phyloP scores from a whole-genome alignment of 2,797 vertebrate species.

The Gastrophryne carolinensis region DNA sequence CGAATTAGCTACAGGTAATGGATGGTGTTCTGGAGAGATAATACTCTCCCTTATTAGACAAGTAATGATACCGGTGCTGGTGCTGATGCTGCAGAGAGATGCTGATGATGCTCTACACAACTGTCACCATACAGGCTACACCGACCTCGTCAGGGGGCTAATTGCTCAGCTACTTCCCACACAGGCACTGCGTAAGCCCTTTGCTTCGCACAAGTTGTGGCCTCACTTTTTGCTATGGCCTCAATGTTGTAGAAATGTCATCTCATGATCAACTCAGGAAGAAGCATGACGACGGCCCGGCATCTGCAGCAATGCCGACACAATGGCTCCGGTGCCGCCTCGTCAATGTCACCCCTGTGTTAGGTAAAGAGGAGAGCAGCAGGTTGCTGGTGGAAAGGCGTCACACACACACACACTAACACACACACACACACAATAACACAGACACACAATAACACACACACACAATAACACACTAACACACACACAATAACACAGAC shows the following conservation, averaged over 20 bases:
- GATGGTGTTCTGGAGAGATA: neutral
- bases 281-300: neutral
- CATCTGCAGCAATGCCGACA: neutral
- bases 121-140: no score
- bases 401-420: neutral
- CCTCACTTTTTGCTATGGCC: no score
- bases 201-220: neutral
- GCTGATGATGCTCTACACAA: neutral
- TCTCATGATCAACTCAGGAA: neutral
- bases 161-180: no score
- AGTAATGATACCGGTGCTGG: neutral
- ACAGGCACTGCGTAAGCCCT: constrained; percentile 23
- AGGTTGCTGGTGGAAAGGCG: constrained; percentile 1
- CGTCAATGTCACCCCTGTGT: constrained; percentile 30
- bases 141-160: no score
- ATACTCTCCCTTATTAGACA: neutral
- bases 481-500: neutral
- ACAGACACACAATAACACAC: neutral
- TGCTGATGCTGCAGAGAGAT: neutral
- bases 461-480: no score
- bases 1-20: no score
- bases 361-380: constrained; percentile 6
- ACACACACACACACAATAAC: neutral
- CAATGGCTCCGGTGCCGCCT: neutral
- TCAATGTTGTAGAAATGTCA: no score